Evolutionary conservation across 2,113 vertebrate genomes (phyloP).

Genomic region (Gracilinanus agilis): DNA sequence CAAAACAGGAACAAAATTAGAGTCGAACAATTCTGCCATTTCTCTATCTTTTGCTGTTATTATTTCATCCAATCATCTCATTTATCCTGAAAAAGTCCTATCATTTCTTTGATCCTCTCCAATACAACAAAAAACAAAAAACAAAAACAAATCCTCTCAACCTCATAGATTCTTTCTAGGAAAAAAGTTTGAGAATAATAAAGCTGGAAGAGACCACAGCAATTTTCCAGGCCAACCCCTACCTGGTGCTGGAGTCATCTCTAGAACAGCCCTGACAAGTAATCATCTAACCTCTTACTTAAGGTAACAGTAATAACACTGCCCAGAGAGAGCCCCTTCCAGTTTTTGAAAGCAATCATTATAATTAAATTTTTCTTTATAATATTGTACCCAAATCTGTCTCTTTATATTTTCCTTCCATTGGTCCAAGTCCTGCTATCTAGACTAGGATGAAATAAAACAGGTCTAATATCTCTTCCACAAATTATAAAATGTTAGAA

Average conservation of each 20-base stretch:
- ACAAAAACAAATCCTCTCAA: not conserved
- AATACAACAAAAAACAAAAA: not conserved
- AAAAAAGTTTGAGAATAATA: not conserved
- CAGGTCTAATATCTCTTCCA: not conserved
- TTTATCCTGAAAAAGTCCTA: not conserved
- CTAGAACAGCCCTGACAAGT: not conserved
- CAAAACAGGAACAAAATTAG: not conserved
- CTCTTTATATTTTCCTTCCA: not conserved
- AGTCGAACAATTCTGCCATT: not conserved
- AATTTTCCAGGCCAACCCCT: not conserved
- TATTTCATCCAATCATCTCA: not conserved
- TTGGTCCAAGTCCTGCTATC: not conserved
- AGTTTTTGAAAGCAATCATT: not conserved
- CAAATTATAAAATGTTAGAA: not conserved
- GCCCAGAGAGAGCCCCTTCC: not conserved
- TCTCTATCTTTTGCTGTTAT: not conserved
- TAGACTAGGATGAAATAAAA: not conserved
- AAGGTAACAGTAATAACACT: not conserved
- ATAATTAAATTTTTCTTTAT: not conserved
- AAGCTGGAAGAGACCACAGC: not conserved
- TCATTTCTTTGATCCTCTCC: not conserved
- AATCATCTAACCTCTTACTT: not conserved
- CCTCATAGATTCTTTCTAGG: not conserved
- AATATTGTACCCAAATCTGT: not conserved
- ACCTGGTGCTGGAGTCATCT: not conserved